phyloP scores from a whole-genome alignment of 2,888 invertebrate species.

The Drosophila paranaensis region DNA sequence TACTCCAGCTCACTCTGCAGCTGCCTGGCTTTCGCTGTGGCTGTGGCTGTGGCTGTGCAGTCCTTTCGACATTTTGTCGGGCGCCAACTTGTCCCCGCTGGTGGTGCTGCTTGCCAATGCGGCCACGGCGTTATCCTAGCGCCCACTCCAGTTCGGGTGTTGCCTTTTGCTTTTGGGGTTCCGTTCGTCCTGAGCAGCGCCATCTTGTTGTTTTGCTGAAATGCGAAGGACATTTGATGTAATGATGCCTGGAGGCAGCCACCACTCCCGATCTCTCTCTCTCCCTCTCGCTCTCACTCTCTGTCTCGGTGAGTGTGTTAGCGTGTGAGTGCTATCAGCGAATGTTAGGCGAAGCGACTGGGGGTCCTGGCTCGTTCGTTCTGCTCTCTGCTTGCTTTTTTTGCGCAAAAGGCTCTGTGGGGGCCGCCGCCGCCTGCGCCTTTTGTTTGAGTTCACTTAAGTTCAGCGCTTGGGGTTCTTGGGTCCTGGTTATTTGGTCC shows the following conservation, averaged over 20 bases:
- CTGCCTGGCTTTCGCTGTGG: conserved; percentile 34
- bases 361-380: conserved; percentile 50
- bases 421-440: conserved; percentile 64
- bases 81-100: conserved; percentile 67
- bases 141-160: conserved; percentile 8
- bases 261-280: conserved; percentile 31
- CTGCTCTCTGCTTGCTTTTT: conserved; percentile 51
- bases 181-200: conserved; percentile 66
- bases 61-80: conserved; percentile 70
- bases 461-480: conserved; percentile 76
- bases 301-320: conserved; percentile 16
- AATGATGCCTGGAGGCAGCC: conserved; percentile 81
- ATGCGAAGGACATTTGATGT: conserved; percentile 83
- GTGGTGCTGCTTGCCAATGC: conserved; percentile 24
- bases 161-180: conserved; percentile 62
- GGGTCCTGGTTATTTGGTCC: conserved; percentile 45
- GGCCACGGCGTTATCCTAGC: conserved; percentile 52
- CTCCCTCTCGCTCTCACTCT: neutral
- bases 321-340: conserved; percentile 59
- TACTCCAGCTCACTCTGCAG: conserved; percentile 9
- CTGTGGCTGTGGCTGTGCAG: conserved; percentile 45
- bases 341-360: conserved; percentile 32
- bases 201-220: conserved; percentile 81
- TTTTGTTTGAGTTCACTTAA: conserved; percentile 81
- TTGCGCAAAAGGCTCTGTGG: conserved; percentile 44